A percentile compares a stretch with the other conserved stretches of the same genome.
Conservation (phyloP, 2,113 vertebrate genomes). For the Trematocara variabile region DNA sequence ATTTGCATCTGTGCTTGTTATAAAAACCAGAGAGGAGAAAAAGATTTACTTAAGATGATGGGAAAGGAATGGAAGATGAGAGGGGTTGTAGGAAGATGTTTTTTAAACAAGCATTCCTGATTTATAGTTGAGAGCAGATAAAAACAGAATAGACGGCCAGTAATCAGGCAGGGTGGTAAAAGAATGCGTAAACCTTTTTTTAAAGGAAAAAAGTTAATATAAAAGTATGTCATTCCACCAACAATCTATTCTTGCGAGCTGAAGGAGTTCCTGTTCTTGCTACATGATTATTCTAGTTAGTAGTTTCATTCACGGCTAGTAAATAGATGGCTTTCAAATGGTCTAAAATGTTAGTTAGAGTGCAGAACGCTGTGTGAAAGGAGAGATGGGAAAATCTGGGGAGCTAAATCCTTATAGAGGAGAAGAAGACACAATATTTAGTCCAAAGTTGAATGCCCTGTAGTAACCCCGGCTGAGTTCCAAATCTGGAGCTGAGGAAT, state of each 20-base stretch:
- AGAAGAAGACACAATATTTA: background rate
- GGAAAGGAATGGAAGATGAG: background rate
- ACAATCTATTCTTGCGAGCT: background rate
- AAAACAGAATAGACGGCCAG: background rate
- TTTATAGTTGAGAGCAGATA: background rate
- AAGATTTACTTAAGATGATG: background rate
- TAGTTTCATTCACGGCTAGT: background rate
- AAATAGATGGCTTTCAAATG: background rate
- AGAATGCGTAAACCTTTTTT: background rate
- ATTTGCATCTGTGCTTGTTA: background rate
- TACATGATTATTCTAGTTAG: background rate
- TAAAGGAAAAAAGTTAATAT: background rate
- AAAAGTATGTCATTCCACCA: background rate
- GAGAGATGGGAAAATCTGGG: background rate
- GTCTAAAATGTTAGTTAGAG: background rate
- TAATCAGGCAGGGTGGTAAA: background rate
- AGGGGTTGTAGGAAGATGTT: background rate
- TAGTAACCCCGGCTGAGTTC: constrained; percentile 42
- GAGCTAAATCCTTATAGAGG: background rate
- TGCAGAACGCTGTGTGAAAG: background rate
- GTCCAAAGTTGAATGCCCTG: constrained; percentile 45
- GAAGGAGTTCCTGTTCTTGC: background rate
- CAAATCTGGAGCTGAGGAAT: background rate
- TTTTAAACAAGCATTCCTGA: background rate
- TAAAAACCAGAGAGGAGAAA: background rate